Percentiles rank a stretch among this genome's conserved stretches.
Conservation (phyloP, 2,888 invertebrate genomes). For the Pseudoips prasinana region DNA sequence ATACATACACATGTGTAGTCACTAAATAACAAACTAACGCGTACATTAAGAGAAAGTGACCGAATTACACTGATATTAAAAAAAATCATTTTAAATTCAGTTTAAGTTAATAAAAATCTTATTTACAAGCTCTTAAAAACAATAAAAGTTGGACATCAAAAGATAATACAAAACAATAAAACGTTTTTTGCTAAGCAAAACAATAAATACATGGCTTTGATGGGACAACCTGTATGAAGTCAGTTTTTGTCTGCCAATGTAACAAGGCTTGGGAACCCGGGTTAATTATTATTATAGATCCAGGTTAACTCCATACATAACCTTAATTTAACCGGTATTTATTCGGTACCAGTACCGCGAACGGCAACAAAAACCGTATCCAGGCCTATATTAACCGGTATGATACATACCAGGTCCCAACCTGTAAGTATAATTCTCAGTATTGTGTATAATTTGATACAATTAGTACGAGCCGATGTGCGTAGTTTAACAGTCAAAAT, state of each 20-base stretch:
- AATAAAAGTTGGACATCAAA: constrained; percentile 41
- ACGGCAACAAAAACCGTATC: too few relatives aligned
- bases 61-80: constrained; percentile 34
- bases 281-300: too few relatives aligned
- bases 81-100: constrained; percentile 29
- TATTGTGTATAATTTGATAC: constrained; percentile 19
- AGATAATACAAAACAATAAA: constrained; percentile 54
- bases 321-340: too few relatives aligned
- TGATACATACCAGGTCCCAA: too few relatives aligned
- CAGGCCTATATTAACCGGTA: too few relatives aligned
- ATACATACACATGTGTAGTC: constrained; percentile 62
- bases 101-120: constrained; percentile 75
- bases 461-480: constrained; percentile 52
- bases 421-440: constrained; percentile 19
- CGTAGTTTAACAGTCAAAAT: constrained; percentile 51
- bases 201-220: constrained; percentile 59
- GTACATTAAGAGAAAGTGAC: constrained; percentile 52
- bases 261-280: too few relatives aligned
- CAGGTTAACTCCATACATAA: too few relatives aligned
- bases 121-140: constrained; percentile 72
- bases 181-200: constrained; percentile 66
- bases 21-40: constrained; percentile 77
- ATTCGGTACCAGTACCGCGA: too few relatives aligned
- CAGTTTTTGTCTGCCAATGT: constrained; percentile 13
- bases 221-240: constrained; percentile 31